Conservation (phyloP, 2,113 vertebrate genomes). For the Melierax canorus region DNA sequence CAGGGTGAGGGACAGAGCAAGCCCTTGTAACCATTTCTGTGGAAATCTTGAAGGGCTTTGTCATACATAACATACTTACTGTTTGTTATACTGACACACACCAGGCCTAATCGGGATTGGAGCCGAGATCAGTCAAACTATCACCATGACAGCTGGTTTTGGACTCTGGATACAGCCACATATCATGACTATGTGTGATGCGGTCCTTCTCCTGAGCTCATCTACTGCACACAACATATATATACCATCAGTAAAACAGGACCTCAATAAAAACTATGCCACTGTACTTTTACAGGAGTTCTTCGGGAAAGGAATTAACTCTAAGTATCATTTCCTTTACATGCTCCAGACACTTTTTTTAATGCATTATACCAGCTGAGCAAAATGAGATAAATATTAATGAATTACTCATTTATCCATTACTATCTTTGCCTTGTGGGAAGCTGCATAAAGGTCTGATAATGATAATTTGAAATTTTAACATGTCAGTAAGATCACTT, state of each 20-base stretch:
- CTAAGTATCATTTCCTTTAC: not conserved
- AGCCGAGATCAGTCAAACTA: not conserved
- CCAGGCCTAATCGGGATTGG: rapidly evolving
- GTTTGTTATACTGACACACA: not conserved
- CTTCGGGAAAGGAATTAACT: not conserved
- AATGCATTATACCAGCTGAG: not conserved
- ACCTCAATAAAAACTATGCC: not conserved
- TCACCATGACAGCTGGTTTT: not conserved
- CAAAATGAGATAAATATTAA: not conserved
- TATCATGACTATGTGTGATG: not conserved
- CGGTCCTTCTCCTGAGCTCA: not conserved
- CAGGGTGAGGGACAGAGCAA: not conserved
- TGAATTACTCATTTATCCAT: not conserved
- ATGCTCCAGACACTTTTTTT: not conserved
- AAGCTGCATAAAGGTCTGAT: not conserved
- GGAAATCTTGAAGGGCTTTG: not conserved
- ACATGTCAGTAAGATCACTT: not conserved
- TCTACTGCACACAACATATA: not conserved
- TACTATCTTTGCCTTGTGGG: not conserved
- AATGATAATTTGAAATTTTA: not conserved
- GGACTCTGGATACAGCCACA: not conserved
- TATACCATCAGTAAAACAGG: not conserved
- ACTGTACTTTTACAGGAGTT: not conserved
- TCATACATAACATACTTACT: not conserved
- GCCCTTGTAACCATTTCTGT: not conserved